Evolutionary conservation across 2,113 vertebrate genomes (phyloP), one percentile per base, ranked within the genome.

Genomic region (Marmota monax): DNA sequence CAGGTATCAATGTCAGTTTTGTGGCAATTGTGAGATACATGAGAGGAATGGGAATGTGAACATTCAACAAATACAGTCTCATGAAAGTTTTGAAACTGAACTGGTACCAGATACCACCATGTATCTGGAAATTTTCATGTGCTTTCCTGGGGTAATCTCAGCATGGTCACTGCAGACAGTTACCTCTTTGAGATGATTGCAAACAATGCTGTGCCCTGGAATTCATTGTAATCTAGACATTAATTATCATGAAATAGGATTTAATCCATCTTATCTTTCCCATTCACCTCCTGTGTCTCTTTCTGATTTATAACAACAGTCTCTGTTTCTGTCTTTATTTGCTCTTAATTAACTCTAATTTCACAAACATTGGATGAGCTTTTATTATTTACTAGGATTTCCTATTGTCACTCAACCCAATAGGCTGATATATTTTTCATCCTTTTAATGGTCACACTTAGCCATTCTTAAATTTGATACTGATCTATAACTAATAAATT

Each of bases 21-120:
- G 29, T 88, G 45, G 14, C 8, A 58, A 48, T 82, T 90, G 39
- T 70, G 58, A 67, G 48, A 51, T 11, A 11, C 13, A 7, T 10
- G 42, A 53, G 11, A 3, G 25, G 23, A 80, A 58, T 61, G 34
- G 65, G 61, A 74, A 23, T 45, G 56, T 27, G 17, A 27, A 23
- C 32, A 4, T 61, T 95, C 58, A 63, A 82, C 58, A 63, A 78
- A 87, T 25, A 34, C 0, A 14, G 22, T 16, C 63, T 29, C 56
- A 51, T 86, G 73, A 69, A 85, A 37, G 32, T 61, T 88, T 90
- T 88, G 88, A 93, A 76, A 45, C 39, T 56, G 53, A 84, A 73
- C 48, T 4, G 63, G 37, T 48, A 2, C 18, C 65, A 42, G 72
- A 51, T 37, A 39, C 10, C 12, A 4, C n/a, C 34, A 58, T 18